These are phyloP conservation scores for Drosophila setosimentum DNA, from an alignment of 2,888 invertebrate genomes.

Conservation along the genomic window DNA sequence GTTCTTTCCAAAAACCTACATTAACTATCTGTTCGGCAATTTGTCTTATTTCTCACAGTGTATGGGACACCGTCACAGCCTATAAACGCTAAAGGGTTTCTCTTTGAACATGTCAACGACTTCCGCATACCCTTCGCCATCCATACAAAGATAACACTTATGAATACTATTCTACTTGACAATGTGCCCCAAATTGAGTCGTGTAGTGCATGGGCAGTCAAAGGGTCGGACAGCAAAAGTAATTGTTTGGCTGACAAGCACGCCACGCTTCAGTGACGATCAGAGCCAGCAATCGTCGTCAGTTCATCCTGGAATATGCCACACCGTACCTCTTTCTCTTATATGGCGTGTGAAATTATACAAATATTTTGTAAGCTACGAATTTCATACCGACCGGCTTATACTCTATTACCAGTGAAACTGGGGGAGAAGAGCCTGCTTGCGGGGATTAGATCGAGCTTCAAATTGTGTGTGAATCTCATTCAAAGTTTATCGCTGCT, in stretches of 20 bases:
- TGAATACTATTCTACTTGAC: not conserved
- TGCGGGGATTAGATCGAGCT: not conserved
- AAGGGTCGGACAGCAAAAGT: not conserved
- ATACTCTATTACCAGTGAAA: not conserved
- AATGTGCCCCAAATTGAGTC: not conserved
- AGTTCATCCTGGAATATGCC: conserved; percentile 1
- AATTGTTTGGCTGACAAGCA: conserved; percentile 4
- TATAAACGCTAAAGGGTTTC: not conserved
- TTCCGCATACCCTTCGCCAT: not conserved
- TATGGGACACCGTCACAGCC: not conserved
- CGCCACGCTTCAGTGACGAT: conserved; percentile 1
- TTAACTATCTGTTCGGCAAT: not conserved
- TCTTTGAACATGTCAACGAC: not conserved
- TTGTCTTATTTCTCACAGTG: not conserved
- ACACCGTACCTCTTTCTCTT: too few relatives aligned
- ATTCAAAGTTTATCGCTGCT: too few relatives aligned
- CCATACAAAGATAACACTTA: not conserved
- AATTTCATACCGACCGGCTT: not conserved
- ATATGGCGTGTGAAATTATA: conserved; percentile 5
- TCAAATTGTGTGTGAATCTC: too few relatives aligned
- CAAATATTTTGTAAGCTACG: not conserved
- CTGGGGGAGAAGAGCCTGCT: not conserved
- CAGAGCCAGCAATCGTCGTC: not conserved
- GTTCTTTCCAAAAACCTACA: not conserved
- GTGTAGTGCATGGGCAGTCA: not conserved